Evolutionary conservation across 2,113 vertebrate genomes (phyloP).

Genomic region (Brienomyrus brachyistius): DNA sequence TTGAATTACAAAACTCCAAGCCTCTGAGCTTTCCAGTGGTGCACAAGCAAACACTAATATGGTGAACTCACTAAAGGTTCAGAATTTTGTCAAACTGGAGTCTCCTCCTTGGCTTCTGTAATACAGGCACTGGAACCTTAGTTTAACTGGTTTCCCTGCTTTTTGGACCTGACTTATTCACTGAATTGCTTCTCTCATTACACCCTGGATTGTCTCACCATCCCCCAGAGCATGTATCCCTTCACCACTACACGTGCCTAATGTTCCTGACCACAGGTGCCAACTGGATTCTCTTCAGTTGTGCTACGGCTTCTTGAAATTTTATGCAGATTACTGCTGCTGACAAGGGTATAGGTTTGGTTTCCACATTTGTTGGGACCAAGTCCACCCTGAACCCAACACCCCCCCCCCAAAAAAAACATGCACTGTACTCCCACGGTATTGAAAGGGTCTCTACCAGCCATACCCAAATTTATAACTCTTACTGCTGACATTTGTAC

Average conservation of each 20-base stretch:
- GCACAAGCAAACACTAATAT: slow-evolving; percentile 20
- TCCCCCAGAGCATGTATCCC: not conserved
- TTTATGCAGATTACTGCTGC: too few relatives aligned
- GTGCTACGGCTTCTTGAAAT: not conserved
- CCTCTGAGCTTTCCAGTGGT: slow-evolving; percentile 34
- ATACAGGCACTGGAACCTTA: not conserved
- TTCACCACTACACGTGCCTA: not conserved
- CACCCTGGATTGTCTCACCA: not conserved
- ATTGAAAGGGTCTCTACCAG: too few relatives aligned
- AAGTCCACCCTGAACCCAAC: too few relatives aligned
- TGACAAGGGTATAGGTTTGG: too few relatives aligned
- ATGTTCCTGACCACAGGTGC: not conserved
- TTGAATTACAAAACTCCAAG: slow-evolving; percentile 22
- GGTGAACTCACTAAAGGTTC: slow-evolving; percentile 15
- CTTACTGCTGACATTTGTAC: not conserved
- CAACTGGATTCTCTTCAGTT: too few relatives aligned
- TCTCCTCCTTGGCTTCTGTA: not conserved
- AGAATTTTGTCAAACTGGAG: not conserved
- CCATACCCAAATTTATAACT: too few relatives aligned
- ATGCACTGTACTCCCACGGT: too few relatives aligned
- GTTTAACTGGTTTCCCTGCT: not conserved
- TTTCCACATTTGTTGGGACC: too few relatives aligned
- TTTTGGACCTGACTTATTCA: not conserved
- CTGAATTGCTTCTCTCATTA: not conserved
- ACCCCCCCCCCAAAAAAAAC: too few relatives aligned